Evolutionary conservation across 2,888 invertebrate species (phyloP), one percentile per base, ranked within the genome.

Genomic region (Torymus aiolomorphi): DNA sequence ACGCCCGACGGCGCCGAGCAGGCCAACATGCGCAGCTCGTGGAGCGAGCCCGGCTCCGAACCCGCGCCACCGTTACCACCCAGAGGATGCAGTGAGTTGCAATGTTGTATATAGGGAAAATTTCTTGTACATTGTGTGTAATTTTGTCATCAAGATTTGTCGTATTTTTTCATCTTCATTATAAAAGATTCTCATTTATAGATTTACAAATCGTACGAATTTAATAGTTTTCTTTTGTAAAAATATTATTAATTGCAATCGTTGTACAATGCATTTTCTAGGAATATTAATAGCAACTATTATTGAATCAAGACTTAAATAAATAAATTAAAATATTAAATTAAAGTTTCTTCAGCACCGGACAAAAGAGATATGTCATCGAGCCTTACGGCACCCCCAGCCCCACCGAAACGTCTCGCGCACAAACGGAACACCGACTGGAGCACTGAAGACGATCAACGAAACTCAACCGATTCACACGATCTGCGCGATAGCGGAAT

Each of bases 21-120:
- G 84, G 82, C 91, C 84, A 93, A 87, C 86, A 83, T 93, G 90
- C 85, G 94, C 88, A 91, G 90, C 87, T 90, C 93, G 83, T 90
- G 95, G 94, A 90, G 93, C 87, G 89, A 94, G 91, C 81, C 90
- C 24, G 91, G 92, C 0, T 86, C 91, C 82, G 96, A 96, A 0
- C 96, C 96, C 18, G 89, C 89, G 0, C 89, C 89, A 1, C 96
- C 96, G 0, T 88, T 96, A 76, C 96, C 96, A 3, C 96, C 96
- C 0, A 91, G 96, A 80, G 95, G 96, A 10, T 78, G n/a, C 31
- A 51, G 61, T 62, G 42, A 42, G 31, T 52, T 59, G 20, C 20
- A 2, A 20, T 20, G 2, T 20, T 20, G 20, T 20, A 20, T 20
- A 20, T 20, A 20, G 20, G 20, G 20, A 20, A 20, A 20, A 20